Conservation (phyloP, 2,888 invertebrate genomes). For the Tholera decimalis region DNA sequence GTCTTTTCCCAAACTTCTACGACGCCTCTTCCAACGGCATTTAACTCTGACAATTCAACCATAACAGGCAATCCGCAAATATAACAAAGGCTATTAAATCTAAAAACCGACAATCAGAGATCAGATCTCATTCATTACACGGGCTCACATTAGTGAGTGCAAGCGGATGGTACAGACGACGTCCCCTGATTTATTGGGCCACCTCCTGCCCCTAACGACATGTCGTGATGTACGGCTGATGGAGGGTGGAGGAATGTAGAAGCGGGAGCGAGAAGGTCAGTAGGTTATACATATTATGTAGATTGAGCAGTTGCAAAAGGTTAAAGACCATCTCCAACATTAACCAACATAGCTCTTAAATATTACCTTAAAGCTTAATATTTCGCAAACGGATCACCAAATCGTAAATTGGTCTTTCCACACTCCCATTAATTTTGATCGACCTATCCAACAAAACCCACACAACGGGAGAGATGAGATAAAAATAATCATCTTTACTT, state of each 20-base stretch:
- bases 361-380: too few species aligned
- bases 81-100: slow-evolving; percentile 64
- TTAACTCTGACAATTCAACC: slow-evolving; percentile 3
- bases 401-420: too few species aligned
- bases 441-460: too few species aligned
- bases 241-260: slow-evolving; percentile 58
- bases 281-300: slow-evolving; percentile 16
- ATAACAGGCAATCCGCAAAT: slow-evolving; percentile 24
- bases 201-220: slow-evolving; percentile 91
- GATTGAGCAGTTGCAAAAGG: background rate
- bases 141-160: slow-evolving; percentile 84
- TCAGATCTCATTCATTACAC: slow-evolving; percentile 88
- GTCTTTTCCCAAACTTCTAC: too few species aligned
- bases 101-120: slow-evolving; percentile 76
- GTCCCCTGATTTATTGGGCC: slow-evolving; percentile 89
- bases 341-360: too few species aligned
- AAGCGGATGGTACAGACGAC: slow-evolving; percentile 86
- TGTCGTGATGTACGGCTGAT: slow-evolving; percentile 85
- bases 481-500: too few species aligned
- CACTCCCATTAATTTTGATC: too few species aligned
- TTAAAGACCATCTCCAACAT: too few species aligned
- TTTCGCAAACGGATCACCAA: too few species aligned
- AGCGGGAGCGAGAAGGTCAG: slow-evolving; percentile 40
- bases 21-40: background rate
- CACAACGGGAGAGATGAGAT: too few species aligned